A percentile compares a stretch with the other conserved stretches of the same genome.
These are phyloP conservation scores for Proteles cristata DNA, from an alignment of 2,113 vertebrate species.

Conservation along the genomic window DNA sequence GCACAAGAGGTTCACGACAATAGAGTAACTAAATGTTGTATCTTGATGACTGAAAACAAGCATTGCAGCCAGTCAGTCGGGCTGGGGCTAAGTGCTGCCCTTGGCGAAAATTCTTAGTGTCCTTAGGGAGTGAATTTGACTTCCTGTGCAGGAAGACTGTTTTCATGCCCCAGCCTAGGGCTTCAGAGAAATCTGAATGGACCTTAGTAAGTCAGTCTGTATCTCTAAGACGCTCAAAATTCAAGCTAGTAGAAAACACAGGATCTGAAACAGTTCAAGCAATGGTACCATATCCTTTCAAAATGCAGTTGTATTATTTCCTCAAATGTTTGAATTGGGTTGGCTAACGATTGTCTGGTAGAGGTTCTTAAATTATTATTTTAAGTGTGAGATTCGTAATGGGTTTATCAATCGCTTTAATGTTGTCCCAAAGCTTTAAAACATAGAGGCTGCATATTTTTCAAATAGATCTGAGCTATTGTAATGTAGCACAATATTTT, in stretches of 20 bases:
- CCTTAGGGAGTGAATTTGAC: conserved; percentile 27
- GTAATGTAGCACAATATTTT: neutral
- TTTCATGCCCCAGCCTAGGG: neutral
- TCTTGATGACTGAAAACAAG: conserved; percentile 50
- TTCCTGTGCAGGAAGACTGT: neutral
- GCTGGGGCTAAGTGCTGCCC: neutral
- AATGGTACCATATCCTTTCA: neutral
- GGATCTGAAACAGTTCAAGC: neutral
- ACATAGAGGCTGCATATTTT: conserved; percentile 15
- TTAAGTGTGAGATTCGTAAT: conserved; percentile 6
- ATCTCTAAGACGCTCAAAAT: neutral
- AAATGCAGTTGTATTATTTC: neutral
- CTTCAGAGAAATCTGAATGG: neutral
- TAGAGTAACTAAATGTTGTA: conserved; percentile 38
- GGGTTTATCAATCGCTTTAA: conserved; percentile 26
- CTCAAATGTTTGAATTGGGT: conserved; percentile 12
- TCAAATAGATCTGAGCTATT: neutral
- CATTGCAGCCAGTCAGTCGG: neutral
- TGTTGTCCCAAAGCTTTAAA: conserved; percentile 36
- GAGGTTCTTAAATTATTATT: conserved; percentile 12
- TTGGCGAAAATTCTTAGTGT: conserved; percentile 21
- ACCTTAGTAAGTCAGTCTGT: neutral
- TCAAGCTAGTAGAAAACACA: neutral
- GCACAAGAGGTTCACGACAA: conserved; percentile 60
- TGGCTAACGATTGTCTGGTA: neutral